Base-by-base conservation (phyloP, 1,140 invertebrate genomes). In the Eurosta solidaginis region DNA sequence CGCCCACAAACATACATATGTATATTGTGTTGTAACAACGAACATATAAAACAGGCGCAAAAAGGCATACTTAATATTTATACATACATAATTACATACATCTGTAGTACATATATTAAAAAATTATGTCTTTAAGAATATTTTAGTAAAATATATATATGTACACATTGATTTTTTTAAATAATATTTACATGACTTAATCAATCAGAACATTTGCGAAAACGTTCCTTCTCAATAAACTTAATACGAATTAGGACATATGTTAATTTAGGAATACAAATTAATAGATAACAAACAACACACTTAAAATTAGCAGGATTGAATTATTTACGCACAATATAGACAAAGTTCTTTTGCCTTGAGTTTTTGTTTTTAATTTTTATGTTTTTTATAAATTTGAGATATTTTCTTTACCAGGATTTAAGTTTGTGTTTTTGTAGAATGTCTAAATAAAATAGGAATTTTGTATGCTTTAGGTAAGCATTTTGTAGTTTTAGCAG, bases 261-360 rank as follows among this genome's bases (percentile, higher is more conserved):
- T 40, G 36, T 68, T 40, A 40, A 40, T 68, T 68, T 68, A 68
- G 59, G 17, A 68, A 68, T 40, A 68, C 59, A 68, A 68, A 68
- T 68, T 22, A 68, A 68, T 68, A 68, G n/a, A n/a, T n/a, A n/a
- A n/a, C n/a, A n/a, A n/a, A 68, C 59, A 68, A 68, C 59, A 22
- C 10, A 40, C 59, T 68, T 68, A 68, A 68, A 68, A 33, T 20
- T 68, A 68, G 40, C 59, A 68, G 59, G 59, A 68, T 68, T n/a
- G n/a, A 33, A 22, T 68, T 29, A 9, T 68, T 20, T 40, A 20
- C 10, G 40, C 33, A 20, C 33, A 40, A 68, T 68, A 68, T 40
- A 68, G n/a, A 68, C n/a, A 20, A 36, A 33, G 20, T 3, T 33
- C 29, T 63, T 33, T 22, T 17, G 29, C n/a, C 17, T 9, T 33